Evolutionary conservation across 2,113 vertebrate species (phyloP), one percentile per base, ranked within the genome.

Genomic region (Misgurnus mizolepis): DNA sequence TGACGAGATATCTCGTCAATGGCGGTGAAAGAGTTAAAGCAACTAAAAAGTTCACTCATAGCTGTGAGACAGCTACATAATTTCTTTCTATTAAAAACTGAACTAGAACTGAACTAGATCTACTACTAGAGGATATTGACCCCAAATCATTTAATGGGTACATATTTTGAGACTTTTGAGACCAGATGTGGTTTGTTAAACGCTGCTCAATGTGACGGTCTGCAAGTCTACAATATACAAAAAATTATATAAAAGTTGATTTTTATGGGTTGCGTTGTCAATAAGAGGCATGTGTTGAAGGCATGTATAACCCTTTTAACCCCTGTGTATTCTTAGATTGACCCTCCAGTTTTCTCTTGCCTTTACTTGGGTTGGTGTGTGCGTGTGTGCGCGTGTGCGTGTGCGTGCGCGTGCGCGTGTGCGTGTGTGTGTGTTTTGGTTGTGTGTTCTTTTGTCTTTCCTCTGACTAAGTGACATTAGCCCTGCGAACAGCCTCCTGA

Each of bases 211-310:
- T 7, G 18, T 4, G 67, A 73, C 4, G 39, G 49, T 41, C 69
- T 12, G 34, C 6, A 18, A 72, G 53, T 34, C 27, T 34, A 34
- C 3, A 34, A 34, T 34, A 34, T 34, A 34, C 27, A 34, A 34
- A 34, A 34, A 34, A 34, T 34, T 34, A 34, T 34, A 34, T 34
- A 34, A 34, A 34, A 34, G 3, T 34, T 2, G 27, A 34, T 34
- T 34, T 34, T 34, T 41, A 7, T 56, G 43, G 43, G 2, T 85
- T 60, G 60, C 53, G 85, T 47, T 85, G 10, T 83, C 77, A 67
- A 76, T 86, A 81, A 75, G 83, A 86, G 82, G 80, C 86, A 89
- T 87, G 89, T 90, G 87, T 87, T 89, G 88, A 86, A 85, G 87
- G 87, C 84, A 89, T 78, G 88, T 88, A 83, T 60, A 60, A 85